phyloP scores from a whole-genome alignment of 1,140 invertebrate species.

The Atta colombica region DNA sequence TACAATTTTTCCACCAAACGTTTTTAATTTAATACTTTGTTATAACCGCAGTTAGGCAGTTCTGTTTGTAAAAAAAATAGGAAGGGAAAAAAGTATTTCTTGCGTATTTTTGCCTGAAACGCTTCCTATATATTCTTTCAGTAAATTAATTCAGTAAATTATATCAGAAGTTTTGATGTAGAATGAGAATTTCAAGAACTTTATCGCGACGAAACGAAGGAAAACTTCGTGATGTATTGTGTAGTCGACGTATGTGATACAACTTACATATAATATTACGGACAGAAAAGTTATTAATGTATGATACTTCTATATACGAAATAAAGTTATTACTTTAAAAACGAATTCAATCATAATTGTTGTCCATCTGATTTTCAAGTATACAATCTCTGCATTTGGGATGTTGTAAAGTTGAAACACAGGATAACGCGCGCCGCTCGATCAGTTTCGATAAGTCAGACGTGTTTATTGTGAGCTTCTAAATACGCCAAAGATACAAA shows the following conservation, averaged over 20 bases:
- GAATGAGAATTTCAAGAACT: constrained; percentile 37
- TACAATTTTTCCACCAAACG: constrained; percentile 5
- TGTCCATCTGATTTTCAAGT: constrained; percentile 36
- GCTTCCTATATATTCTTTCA: constrained; percentile 35
- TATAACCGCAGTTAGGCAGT: neutral
- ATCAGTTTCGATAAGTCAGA: constrained; percentile 10
- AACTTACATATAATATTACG: constrained; percentile 47
- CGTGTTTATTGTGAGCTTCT: constrained; percentile 16
- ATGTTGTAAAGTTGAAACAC: neutral
- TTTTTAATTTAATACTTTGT: constrained; percentile 14
- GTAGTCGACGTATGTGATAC: constrained; percentile 20
- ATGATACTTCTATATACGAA: constrained; percentile 34
- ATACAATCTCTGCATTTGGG: neutral
- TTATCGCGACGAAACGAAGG: constrained; percentile 32
- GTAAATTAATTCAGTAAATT: too few species aligned
- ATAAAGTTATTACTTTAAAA: constrained; percentile 49
- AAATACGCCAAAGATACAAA: constrained; percentile 26
- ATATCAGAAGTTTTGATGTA: constrained; percentile 17
- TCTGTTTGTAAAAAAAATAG: constrained; percentile 9
- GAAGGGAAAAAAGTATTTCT: constrained; percentile 6
- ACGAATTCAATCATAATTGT: constrained; percentile 14
- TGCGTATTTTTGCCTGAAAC: constrained; percentile 1
- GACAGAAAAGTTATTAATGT: constrained; percentile 32
- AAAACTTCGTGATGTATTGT: constrained; percentile 6
- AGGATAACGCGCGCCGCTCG: constrained; percentile 7